phyloP scores from a whole-genome alignment of 1,140 invertebrate genomes.

The Nixonia krombeini region DNA sequence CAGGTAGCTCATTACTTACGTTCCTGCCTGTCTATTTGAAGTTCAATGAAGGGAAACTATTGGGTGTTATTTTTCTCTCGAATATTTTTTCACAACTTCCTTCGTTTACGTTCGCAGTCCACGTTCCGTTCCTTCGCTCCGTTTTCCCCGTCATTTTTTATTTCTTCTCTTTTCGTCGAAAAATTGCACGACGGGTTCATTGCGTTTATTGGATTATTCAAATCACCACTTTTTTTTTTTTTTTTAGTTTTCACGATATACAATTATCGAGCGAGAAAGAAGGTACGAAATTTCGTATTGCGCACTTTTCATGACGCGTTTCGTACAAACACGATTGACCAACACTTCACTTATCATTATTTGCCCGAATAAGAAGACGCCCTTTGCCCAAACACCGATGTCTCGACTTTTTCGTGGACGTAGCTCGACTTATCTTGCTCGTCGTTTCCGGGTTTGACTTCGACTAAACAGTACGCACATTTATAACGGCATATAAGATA shows the following conservation, averaged over 20 bases:
- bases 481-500: conserved; percentile 16
- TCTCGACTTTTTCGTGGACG: conserved; percentile 15
- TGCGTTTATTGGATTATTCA: too few relatives aligned
- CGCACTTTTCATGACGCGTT: too few relatives aligned
- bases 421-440: conserved; percentile 18
- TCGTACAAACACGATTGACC: too few relatives aligned
- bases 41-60: conserved; percentile 22
- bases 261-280: too few relatives aligned
- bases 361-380: not conserved
- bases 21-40: conserved; percentile 9
- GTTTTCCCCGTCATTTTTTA: too few relatives aligned
- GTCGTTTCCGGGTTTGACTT: conserved; percentile 31
- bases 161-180: too few relatives aligned
- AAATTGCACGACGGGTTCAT: too few relatives aligned
- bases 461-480: conserved; percentile 27
- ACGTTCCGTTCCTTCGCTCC: conserved; percentile 1
- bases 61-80: conserved; percentile 24
- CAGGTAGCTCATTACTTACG: conserved; percentile 42
- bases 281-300: too few relatives aligned
- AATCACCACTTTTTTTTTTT: too few relatives aligned
- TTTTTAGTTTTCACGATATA: too few relatives aligned
- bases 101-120: too few relatives aligned
- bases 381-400: not conserved
- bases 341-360: not conserved
- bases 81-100: not conserved